Evolutionary conservation across 1,140 invertebrate species (phyloP), one percentile per base, ranked within the genome.

Genomic region (Pseudoatta argentina): DNA sequence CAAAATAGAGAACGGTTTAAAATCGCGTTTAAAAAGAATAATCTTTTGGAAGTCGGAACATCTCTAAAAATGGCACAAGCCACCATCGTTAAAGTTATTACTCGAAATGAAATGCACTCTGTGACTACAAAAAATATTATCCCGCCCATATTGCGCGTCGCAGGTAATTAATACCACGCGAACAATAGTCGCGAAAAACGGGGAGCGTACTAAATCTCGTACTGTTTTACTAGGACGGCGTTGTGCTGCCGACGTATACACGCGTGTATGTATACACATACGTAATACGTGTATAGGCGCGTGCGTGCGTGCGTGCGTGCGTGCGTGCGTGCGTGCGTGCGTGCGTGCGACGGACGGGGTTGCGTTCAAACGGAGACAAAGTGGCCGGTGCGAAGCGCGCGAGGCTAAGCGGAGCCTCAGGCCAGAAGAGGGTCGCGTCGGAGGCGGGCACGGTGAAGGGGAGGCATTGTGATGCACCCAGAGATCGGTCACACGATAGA

Each of bases 401-500:
- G 75, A 72, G 71, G 85, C 73, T 57, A 87, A 66, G 82, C 64
- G 85, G 71, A 44, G 34, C 27, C 57, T 34, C 51, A 8, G 67
- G n/a, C 30, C 67, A 73, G 69, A 75, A 83, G 81, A 79, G 88
- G 89, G 85, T 67, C 85, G 77, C 73, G 73, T 67, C 53, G 61
- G 48, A 79, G 66, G 79, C 48, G 66, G 82, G 76, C 64, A 48
- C 59, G 72, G 59, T 57, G 77, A 67, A 86, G 53, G 86, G 76
- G 66, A 88, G 77, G 92, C 90, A 94, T 94, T 95, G 94, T 94
- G 93, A 94, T 94, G 93, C 87, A 87, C 93, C 71, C 39, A 69
- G 87, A 95, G 94, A 95, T 95, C 93, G 93, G 93, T 95, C 94
- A 94, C 94, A 95, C 94, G 94, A 95, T 95, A 95, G 92, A 94